Evolutionary conservation across 2,888 invertebrate genomes (phyloP), one percentile per base, ranked within the genome.

Genomic region (Drosophila tanythrix): DNA sequence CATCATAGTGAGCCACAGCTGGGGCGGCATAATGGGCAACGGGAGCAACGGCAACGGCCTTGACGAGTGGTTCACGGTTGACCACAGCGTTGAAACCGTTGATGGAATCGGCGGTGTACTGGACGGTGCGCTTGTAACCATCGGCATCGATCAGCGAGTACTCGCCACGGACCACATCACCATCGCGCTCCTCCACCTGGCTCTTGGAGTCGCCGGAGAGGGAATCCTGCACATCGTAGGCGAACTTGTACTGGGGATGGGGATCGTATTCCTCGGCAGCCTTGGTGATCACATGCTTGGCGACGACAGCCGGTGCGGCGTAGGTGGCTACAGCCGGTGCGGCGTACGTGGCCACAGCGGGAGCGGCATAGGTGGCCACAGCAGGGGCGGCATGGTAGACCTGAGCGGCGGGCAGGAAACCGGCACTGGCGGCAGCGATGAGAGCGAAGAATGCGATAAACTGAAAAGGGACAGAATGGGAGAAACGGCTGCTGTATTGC

Each of bases 101-200:
- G 35, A 92, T 74, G 38, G 91, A 80, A 76, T 93, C 93, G 21
- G 93, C 92, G 43, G 92, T 92, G 67, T 93, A 93, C 27, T 90
- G 90, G 3, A 93, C 93, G 25, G 88, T 91, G 43, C 93, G 91
- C 76, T 90, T 91, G 74, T 79, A 91, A 18, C 93, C 93, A 88
- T 93, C 93, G 48, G 93, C 82, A 81, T 93, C 93, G 56, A 91
- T 80, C 63, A 93, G 71, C 0, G 93, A 92, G 76, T 93, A 93
- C 64, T 92, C 92, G 40, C 93, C 93, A 74, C 89, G 91, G 2
- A 93, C 93, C 31, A 92, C 87, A 79, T 93, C 93, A 27, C 93
- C 93, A 76, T 93, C 91, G 38, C 93, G 92, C 36, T 91, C 89
- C 74, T 93, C 93, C 27, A 89, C 83, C 75, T 93, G 93, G 66